Evolutionary conservation across 2,113 vertebrate genomes (phyloP).

Genomic region (Stercorarius parasiticus): DNA sequence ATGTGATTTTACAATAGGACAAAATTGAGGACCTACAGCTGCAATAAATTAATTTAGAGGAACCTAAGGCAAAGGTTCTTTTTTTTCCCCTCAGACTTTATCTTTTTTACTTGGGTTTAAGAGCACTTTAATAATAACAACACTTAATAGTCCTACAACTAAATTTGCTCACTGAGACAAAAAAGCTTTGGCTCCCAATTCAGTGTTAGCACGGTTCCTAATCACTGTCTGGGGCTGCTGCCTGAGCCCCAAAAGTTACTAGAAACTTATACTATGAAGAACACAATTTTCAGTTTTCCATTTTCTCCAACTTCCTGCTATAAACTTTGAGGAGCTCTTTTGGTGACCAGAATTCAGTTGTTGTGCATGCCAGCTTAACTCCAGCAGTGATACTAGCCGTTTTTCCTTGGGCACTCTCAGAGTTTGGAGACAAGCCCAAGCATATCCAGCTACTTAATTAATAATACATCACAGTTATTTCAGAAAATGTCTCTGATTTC

Average conservation of each 20-base stretch:
- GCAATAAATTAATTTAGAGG: not conserved
- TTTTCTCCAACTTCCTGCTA: not conserved
- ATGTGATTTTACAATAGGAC: not conserved
- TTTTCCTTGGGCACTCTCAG: not conserved
- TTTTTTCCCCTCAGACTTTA: not conserved
- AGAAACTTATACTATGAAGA: not conserved
- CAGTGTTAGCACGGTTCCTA: not conserved
- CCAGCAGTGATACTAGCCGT: not conserved
- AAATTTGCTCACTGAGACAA: not conserved
- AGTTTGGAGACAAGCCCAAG: not conserved
- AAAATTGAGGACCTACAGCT: not conserved
- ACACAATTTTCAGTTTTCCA: not conserved
- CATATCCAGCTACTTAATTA: conserved; percentile 10
- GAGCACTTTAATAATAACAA: not conserved
- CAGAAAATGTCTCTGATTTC: conserved; percentile 14
- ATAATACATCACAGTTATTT: conserved; percentile 37
- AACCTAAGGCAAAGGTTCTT: not conserved
- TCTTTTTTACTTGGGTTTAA: not conserved
- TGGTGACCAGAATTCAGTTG: not conserved
- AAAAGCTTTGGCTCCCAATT: not conserved
- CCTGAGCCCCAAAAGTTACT: not conserved
- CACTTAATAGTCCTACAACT: not conserved
- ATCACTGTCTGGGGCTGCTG: not conserved
- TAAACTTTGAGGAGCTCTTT: not conserved
- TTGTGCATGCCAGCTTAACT: not conserved